Conservation (phyloP, 2,797 vertebrate genomes). For the Botia almorhae region DNA sequence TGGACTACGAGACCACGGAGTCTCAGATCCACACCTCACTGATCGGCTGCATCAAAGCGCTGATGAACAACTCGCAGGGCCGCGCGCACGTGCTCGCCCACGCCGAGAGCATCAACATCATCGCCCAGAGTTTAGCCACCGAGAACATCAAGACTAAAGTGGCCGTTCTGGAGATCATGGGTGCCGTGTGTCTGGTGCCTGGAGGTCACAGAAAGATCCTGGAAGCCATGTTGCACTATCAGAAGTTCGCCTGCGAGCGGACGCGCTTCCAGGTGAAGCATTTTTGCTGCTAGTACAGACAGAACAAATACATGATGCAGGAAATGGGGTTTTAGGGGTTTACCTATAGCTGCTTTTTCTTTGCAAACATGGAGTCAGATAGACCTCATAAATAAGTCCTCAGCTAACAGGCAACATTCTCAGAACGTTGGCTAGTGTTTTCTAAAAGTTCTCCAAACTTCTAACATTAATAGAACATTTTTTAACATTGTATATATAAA, state of each 20-base stretch:
- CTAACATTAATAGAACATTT: too few species aligned
- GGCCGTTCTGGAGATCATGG: constrained; percentile 98
- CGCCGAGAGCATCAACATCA: constrained; percentile 95
- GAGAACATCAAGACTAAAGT: constrained; percentile 98
- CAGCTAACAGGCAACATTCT: too few species aligned
- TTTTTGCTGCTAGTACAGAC: not conserved
- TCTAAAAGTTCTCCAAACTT: too few species aligned
- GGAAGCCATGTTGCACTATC: constrained; percentile 98
- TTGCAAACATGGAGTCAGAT: too few species aligned
- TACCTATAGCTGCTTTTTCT: too few species aligned
- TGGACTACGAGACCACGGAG: constrained; percentile 98
- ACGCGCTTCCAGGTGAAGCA: constrained; percentile 91
- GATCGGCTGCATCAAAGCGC: constrained; percentile 97
- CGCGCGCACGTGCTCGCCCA: constrained; percentile 94
- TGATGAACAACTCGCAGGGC: constrained; percentile 99
- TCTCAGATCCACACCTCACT: constrained; percentile 98
- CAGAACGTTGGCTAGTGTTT: too few species aligned
- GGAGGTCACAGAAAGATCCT: constrained; percentile 96
- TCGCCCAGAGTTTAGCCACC: constrained; percentile 95
- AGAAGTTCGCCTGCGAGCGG: constrained; percentile 92
- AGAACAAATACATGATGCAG: not conserved
- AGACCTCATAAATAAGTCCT: too few species aligned
- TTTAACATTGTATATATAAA: too few species aligned
- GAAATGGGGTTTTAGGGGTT: not conserved
- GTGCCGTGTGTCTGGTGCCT: constrained; percentile 96